Base-by-base conservation (phyloP, 2,113 vertebrate species). In the Aspiorhynchus laticeps region DNA sequence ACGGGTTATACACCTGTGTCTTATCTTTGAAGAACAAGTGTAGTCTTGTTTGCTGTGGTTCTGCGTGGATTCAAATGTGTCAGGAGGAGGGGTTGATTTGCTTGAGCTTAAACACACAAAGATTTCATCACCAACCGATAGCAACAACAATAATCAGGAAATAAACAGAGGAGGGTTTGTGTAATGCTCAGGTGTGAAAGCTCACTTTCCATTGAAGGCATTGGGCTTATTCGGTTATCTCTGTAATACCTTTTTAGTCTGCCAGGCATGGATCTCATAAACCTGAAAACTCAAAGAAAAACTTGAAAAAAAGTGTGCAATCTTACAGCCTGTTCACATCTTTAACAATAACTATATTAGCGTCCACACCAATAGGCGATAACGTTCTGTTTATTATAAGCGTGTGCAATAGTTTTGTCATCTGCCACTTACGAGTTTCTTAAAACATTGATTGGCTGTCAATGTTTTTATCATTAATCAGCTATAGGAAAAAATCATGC, bases 31-130 rank as follows among this genome's bases (percentile, higher is more conserved):
- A 14, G 67, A 41, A 83, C 83, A 74, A 74, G 83, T 84, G 48
- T 84, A 74, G 83, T 74, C 83, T 84, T 84, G 81, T 48, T 31
- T 67, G n/a, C 12, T 5, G 26, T 69, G 36, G 2, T n/a, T 15
- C 9, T 14, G 41, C 7, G 2, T 33, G 15, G 28, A 28, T 69
- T 83, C 10, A 83, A 17, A 53, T 24, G 19, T 71, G 19, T 33
- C 63, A 33, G 59, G 38, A 24, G 14, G n/a, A 28, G 14, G 15
- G 4, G 28, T 83, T 83, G 53, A 43, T 65, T 33, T 53, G 28
- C 65, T n/a, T 83, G 28, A 48, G 61, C 38, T 28, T 82, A 65
- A 31, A 67, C 8, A 26, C 24, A 43, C 80, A 82, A 46, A 28
- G 59, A 67, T 65, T 46, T 46, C 8, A 67, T 82, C 59, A 46